Conservation (phyloP, 2,888 invertebrate species). For the Lissonota sp. region DNA sequence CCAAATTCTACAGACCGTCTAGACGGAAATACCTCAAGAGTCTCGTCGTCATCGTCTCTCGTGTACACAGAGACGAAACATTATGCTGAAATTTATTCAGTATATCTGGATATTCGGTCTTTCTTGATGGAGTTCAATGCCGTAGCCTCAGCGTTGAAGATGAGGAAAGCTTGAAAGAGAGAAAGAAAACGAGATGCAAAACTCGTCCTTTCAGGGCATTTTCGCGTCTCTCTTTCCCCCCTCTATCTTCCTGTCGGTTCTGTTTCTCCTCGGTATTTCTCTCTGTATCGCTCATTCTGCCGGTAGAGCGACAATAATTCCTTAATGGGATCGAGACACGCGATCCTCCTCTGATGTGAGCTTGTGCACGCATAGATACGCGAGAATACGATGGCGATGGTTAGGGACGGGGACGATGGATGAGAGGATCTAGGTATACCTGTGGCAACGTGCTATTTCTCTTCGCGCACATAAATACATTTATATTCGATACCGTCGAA, state of each 20-base stretch:
- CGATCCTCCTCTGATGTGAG: constrained; percentile 55
- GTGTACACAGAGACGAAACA: not conserved
- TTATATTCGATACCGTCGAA: not conserved
- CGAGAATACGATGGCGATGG: constrained; percentile 16
- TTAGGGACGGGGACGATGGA: not conserved
- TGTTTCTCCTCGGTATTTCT: constrained; percentile 14
- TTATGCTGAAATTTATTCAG: not conserved
- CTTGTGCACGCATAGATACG: constrained; percentile 39
- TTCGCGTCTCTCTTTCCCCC: not conserved
- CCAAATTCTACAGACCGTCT: not conserved
- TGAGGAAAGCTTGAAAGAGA: constrained; percentile 3
- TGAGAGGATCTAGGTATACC: constrained; percentile 15
- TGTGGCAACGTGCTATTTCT: not conserved
- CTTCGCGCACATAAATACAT: constrained; percentile 1
- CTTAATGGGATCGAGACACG: constrained; percentile 64
- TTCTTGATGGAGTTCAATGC: constrained; percentile 36
- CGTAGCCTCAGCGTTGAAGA: constrained; percentile 22
- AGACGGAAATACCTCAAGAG: constrained; percentile 27
- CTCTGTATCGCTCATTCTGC: constrained; percentile 41
- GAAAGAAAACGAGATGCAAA: constrained; percentile 23
- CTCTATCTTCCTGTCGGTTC: constrained; percentile 5
- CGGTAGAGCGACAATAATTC: constrained; percentile 64
- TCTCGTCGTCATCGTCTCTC: constrained; percentile 20
- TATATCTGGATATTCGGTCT: constrained; percentile 27
- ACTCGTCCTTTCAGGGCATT: constrained; percentile 42